Evolutionary conservation across 2,888 invertebrate genomes (phyloP).

Genomic region (Erebia palarica): DNA sequence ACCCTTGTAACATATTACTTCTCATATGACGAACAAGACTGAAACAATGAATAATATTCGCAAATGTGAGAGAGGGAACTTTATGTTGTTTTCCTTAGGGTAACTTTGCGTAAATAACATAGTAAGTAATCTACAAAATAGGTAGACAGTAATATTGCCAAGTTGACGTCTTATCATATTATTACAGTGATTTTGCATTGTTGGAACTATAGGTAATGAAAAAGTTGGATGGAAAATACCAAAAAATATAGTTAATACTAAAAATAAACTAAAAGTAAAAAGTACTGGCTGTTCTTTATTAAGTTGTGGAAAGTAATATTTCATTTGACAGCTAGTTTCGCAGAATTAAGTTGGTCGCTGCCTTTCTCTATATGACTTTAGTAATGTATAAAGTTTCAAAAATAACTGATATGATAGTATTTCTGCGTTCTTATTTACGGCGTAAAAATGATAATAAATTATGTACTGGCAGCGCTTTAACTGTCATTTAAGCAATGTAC

Average conservation of each 20-base stretch:
- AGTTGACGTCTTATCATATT: constrained; percentile 33
- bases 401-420: neutral
- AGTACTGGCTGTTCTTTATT: constrained; percentile 28
- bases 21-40: constrained; percentile 28
- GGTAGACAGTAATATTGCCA: constrained; percentile 19
- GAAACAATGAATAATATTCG: constrained; percentile 35
- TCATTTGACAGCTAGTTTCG: constrained; percentile 28
- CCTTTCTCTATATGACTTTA: constrained; percentile 15
- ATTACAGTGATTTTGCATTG: constrained; percentile 23
- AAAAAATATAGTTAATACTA: neutral
- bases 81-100: constrained; percentile 34
- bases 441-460: no score
- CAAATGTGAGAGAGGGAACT: constrained; percentile 29
- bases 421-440: neutral
- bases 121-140: constrained; percentile 23
- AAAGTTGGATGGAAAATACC: constrained; percentile 26
- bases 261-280: constrained; percentile 23
- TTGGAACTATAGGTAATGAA: constrained; percentile 24
- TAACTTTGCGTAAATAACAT: constrained; percentile 32
- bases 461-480: no score
- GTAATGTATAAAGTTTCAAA: neutral
- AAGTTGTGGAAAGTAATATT: constrained; percentile 30
- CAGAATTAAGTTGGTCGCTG: constrained; percentile 24
- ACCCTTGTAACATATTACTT: constrained; percentile 33
- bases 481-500: no score